These are phyloP conservation scores for Perognathus longimembris DNA, from an alignment of 2,113 vertebrate genomes.

Conservation along the genomic window DNA sequence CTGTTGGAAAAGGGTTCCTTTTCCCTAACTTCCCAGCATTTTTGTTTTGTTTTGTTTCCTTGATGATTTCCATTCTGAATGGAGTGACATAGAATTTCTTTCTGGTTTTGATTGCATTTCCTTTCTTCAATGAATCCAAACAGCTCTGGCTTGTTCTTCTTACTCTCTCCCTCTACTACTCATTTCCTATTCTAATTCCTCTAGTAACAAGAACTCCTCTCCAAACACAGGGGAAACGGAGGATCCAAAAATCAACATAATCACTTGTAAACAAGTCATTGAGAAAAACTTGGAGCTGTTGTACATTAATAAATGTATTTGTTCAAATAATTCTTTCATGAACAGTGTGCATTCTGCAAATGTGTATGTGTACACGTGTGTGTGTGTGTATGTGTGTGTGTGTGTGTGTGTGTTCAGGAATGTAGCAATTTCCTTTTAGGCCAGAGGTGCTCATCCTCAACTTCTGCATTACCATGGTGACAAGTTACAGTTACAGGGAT, in stretches of 20 bases:
- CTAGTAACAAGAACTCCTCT: not conserved
- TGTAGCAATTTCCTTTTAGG: not conserved
- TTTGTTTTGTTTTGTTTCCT: no score
- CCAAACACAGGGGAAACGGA: not conserved
- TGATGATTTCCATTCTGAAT: no score
- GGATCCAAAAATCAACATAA: not conserved
- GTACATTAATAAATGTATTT: not conserved
- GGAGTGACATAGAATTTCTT: no score
- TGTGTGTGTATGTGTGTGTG: not conserved
- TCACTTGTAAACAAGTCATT: not conserved
- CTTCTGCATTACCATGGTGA: not conserved
- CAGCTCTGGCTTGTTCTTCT: not conserved
- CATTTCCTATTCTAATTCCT: not conserved
- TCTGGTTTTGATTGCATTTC: not conserved
- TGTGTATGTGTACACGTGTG: not conserved
- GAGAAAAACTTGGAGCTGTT: not conserved
- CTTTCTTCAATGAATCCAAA: not conserved
- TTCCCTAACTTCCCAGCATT: no score
- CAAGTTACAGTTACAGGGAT: not conserved
- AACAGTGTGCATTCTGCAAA: not conserved
- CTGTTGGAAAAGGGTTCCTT: no score
- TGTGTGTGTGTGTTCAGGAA: not conserved
- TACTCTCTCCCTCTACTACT: not conserved
- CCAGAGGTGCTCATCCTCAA: not conserved
- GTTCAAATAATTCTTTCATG: conserved; percentile 4